These are phyloP conservation scores for Panulirus ornatus DNA, from an alignment of 1,140 invertebrate species.

Conservation along the genomic window DNA sequence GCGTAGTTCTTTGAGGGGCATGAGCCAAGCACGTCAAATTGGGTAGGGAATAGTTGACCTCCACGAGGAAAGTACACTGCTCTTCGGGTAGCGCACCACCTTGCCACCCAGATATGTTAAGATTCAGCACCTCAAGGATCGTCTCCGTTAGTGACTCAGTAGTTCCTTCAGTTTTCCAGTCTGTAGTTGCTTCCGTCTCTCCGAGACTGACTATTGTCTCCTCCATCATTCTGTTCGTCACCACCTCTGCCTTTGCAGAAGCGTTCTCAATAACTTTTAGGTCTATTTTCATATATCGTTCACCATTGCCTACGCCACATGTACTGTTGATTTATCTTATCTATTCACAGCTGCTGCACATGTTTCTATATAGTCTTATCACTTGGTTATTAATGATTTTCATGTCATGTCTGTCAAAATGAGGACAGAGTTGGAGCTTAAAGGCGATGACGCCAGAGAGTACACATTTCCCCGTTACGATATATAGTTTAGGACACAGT, in stretches of 20 bases:
- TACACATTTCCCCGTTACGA: too few species aligned
- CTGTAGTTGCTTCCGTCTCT: background rate
- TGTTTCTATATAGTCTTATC: too few species aligned
- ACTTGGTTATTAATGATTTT: too few species aligned
- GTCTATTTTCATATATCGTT: background rate
- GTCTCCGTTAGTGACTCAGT: background rate
- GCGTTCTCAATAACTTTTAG: background rate
- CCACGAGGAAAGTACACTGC: constrained; percentile 16
- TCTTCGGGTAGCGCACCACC: constrained; percentile 17
- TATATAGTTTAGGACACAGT: too few species aligned
- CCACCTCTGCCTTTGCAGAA: background rate
- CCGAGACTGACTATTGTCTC: background rate
- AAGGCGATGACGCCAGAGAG: too few species aligned
- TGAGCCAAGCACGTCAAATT: constrained; percentile 54
- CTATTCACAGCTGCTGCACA: too few species aligned
- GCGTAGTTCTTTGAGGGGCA: constrained; percentile 74
- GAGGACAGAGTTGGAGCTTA: too few species aligned
- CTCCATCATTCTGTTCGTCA: background rate
- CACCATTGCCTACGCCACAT: too few species aligned
- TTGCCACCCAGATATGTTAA: constrained; percentile 14
- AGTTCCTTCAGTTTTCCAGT: background rate
- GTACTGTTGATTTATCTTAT: too few species aligned
- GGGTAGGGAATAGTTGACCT: constrained; percentile 25
- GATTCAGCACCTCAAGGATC: background rate
- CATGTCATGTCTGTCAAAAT: too few species aligned